These are phyloP conservation scores for Sebastes glaucus DNA, from an alignment of 2,797 vertebrate genomes.

Conservation along the genomic window DNA sequence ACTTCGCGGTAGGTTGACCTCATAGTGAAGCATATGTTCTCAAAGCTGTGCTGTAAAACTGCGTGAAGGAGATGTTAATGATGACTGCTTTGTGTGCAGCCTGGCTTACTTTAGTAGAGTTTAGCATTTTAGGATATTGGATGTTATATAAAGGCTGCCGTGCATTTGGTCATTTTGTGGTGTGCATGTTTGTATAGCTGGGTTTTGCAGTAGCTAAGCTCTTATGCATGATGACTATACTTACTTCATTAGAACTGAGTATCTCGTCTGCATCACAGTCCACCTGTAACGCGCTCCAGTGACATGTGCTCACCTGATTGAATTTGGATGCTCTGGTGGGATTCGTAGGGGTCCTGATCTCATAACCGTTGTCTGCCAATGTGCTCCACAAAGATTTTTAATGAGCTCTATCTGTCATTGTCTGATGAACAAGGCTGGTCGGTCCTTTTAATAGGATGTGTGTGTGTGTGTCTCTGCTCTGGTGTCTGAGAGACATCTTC, in stretches of 20 bases:
- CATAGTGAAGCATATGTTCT: neutral
- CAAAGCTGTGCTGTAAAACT: neutral
- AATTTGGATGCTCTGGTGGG: slow-evolving; percentile 11
- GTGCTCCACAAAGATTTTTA: slow-evolving; percentile 50
- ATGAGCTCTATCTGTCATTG: slow-evolving; percentile 61
- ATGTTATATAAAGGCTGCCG: neutral
- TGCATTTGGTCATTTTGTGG: neutral
- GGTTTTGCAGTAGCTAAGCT: neutral
- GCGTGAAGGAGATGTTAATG: neutral
- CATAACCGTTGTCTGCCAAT: slow-evolving; percentile 43
- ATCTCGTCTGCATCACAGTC: neutral
- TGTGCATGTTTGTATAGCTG: neutral
- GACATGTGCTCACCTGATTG: slow-evolving; percentile 28
- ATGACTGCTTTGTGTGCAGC: neutral
- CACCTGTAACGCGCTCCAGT: neutral
- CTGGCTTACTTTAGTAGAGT: neutral
- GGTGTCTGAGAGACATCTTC: slow-evolving; percentile 39
- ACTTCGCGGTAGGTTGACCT: neutral
- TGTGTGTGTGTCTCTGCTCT: slow-evolving; percentile 31
- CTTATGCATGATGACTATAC: neutral
- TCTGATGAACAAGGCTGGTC: slow-evolving; percentile 47
- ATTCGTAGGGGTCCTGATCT: slow-evolving; percentile 22
- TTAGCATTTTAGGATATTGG: neutral
- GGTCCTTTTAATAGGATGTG: slow-evolving; percentile 39
- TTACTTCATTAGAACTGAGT: neutral